phyloP scores from a whole-genome alignment of 1,140 invertebrate genomes.

The Penaeus chinensis region DNA sequence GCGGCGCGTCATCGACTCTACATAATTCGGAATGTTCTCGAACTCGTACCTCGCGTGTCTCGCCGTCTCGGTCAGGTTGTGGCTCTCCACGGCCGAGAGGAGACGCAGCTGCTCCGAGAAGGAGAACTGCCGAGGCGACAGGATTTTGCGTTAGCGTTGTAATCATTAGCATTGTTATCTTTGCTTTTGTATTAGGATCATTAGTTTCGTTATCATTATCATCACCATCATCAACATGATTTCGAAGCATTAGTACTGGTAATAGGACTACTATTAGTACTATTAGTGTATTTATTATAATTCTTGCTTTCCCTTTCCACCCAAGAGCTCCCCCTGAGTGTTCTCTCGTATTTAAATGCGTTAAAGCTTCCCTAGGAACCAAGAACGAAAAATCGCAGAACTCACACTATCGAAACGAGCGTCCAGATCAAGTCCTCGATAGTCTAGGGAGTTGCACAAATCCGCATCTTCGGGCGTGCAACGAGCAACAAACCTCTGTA shows the following conservation, averaged over 20 bases:
- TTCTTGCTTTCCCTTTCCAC: too few species aligned
- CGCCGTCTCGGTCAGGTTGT: constrained; percentile 53
- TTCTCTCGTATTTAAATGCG: neutral
- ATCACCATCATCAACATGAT: too few species aligned
- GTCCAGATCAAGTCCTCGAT: constrained; percentile 26
- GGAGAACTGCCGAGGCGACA: constrained; percentile 34
- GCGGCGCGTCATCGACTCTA: constrained; percentile 29
- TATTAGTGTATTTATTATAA: too few species aligned
- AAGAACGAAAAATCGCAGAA: neutral
- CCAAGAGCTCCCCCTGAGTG: neutral
- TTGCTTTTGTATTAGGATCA: too few species aligned
- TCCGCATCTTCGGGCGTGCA: constrained; percentile 41
- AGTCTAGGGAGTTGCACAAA: constrained; percentile 38
- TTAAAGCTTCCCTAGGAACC: neutral
- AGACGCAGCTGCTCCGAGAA: constrained; percentile 53
- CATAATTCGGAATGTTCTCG: constrained; percentile 46
- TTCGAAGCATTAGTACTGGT: too few species aligned
- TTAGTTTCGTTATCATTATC: too few species aligned
- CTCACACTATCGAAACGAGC: constrained; percentile 51
- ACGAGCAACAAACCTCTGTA: constrained; percentile 41
- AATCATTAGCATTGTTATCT: too few species aligned
- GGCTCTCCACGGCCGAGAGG: constrained; percentile 34
- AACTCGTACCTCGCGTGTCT: constrained; percentile 44
- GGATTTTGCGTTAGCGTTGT: neutral
- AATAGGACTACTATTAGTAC: too few species aligned